phyloP scores from a whole-genome alignment of 2,113 vertebrate genomes.

The Taxidea taxus region DNA sequence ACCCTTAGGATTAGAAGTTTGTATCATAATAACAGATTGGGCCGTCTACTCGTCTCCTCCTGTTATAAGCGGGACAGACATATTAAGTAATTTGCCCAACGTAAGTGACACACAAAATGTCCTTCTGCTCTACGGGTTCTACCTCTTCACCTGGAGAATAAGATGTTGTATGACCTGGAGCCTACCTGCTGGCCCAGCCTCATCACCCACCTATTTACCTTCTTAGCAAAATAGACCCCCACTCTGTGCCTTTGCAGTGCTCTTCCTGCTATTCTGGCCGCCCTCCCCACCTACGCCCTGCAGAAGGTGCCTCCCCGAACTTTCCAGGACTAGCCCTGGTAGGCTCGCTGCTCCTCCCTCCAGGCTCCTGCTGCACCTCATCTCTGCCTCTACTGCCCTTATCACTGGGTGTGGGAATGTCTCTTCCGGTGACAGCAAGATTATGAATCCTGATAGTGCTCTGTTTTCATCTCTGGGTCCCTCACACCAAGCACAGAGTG shows the following conservation, averaged over 20 bases:
- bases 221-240: neutral
- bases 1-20: neutral
- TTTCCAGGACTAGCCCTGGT: neutral
- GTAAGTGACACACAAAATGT: neutral
- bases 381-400: too few relatives aligned
- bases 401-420: too few relatives aligned
- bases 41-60: neutral
- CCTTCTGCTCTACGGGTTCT: fast-evolving
- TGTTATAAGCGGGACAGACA: neutral
- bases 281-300: neutral
- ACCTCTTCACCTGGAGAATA: neutral
- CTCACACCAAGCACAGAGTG: neutral
- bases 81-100: neutral
- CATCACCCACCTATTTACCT: neutral
- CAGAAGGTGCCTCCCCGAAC: too few relatives aligned
- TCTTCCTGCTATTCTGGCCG: neutral
- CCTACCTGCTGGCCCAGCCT: too few relatives aligned
- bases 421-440: neutral
- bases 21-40: neutral
- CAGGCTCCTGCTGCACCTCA: fast-evolving
- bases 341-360: neutral
- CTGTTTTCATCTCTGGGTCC: neutral
- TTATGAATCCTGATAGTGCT: neutral
- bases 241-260: neutral
- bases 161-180: neutral